These are phyloP conservation scores for Latrodectus geometricus DNA, from an alignment of 1,140 invertebrate species.

Conservation along the genomic window DNA sequence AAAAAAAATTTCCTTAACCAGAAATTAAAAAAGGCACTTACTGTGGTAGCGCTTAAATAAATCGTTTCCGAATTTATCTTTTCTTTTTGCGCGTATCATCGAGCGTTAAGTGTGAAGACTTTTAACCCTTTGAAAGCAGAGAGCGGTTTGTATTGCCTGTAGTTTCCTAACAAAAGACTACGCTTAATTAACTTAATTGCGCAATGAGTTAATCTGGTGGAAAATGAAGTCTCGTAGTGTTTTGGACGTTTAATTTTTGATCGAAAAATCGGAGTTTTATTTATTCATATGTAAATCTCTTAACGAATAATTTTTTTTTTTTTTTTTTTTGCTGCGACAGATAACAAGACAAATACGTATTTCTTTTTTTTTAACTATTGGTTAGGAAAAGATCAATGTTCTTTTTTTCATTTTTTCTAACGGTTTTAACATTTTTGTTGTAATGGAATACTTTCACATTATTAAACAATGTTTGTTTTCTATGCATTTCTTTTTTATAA, in stretches of 20 bases:
- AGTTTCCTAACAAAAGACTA: slow-evolving; percentile 40
- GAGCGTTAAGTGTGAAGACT: slow-evolving; percentile 28
- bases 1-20: neutral
- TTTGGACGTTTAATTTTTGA: slow-evolving; percentile 56
- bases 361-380: neutral
- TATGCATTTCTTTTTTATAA: too few relatives aligned
- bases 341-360: neutral
- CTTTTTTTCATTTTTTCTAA: too few relatives aligned
- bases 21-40: slow-evolving; percentile 18
- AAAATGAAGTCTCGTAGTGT: slow-evolving; percentile 56
- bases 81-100: slow-evolving; percentile 38
- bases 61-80: slow-evolving; percentile 50
- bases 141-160: slow-evolving; percentile 32
- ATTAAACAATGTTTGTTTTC: too few relatives aligned
- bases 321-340: neutral
- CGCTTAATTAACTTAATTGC: slow-evolving; percentile 59
- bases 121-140: slow-evolving; percentile 31
- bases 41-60: slow-evolving; percentile 54
- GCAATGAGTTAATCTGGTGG: slow-evolving; percentile 57
- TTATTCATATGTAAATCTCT: slow-evolving; percentile 22
- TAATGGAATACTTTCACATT: too few relatives aligned
- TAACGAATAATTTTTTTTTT: neutral
- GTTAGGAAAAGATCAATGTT: neutral
- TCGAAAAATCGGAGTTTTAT: slow-evolving; percentile 35
- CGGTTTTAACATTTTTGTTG: too few relatives aligned